Evolutionary conservation across 2,888 invertebrate genomes (phyloP), one percentile per base, ranked within the genome.

Genomic region (Aproaerema taeniolella): DNA sequence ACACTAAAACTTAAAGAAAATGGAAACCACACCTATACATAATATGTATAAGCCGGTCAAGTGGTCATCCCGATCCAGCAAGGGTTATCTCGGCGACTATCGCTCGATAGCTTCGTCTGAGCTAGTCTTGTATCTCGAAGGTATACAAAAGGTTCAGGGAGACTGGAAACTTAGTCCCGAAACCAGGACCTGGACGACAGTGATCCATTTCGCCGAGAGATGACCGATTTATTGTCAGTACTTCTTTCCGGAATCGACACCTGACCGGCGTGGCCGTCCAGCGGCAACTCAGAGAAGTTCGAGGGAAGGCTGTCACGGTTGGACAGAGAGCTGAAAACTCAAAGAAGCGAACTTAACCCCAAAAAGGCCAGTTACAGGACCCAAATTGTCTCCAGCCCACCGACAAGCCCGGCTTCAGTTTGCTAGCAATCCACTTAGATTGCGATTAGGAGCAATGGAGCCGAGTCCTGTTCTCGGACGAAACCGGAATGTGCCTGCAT

Each of bases 321-420:
- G 47, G 48, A 56, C 53, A 42, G 50, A 50, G 1, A 42, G 53
- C 38, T n/a, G 49, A 53, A 29, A 45, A 13, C 25, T 55, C 9
- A 45, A 25, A 26, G 32, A 47, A 50, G 46, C 42, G 0, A 49
- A 49, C 14, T 14, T 50, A 14, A 46, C 42, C 25, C 43, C 49
- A 45, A 49, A 43, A 47, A 30, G 45, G 11, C 45, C 49, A 26
- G 48, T 45, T 9, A 50, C 41, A 8, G 47, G 46, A 9, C 45
- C 49, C 1, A 49, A 46, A 45, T 42, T 50, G 39, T 25, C 42
- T 10, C n/a, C 28, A 42, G 38, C 12, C 11, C 34, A 38, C 34
- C 38, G 38, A 24, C 33, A 32, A 43, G 32, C 39, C 2, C 43
- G 39, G 13, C 36, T 41, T 41, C n/a, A n/a, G n/a, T n/a, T n/a